A percentile compares a stretch with the other conserved stretches of the same genome.
Conservation (phyloP, 2,113 vertebrate genomes). For the Tachysurus fulvidraco region DNA sequence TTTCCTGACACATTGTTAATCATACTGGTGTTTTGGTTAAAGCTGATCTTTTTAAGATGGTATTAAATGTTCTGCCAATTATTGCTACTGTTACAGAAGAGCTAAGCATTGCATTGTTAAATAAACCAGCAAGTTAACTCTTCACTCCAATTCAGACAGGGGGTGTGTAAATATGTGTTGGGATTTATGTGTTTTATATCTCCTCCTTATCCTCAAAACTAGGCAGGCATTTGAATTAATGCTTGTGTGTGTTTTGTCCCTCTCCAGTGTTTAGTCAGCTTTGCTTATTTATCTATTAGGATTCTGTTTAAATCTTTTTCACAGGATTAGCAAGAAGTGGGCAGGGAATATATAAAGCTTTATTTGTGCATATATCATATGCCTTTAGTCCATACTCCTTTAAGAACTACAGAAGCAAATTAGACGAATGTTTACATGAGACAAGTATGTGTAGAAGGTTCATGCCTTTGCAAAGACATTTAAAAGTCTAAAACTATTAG, state of each 20-base stretch:
- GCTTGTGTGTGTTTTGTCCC: background rate
- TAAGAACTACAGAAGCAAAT: constrained; percentile 19
- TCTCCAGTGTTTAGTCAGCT: background rate
- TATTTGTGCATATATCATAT: constrained; percentile 20
- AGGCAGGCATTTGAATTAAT: background rate
- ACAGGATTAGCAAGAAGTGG: background rate
- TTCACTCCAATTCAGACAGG: background rate
- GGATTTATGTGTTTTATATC: background rate
- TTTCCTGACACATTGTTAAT: background rate
- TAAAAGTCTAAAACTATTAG: constrained; percentile 22
- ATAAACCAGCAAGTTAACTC: background rate
- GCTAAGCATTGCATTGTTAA: background rate
- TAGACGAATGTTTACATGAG: constrained; percentile 48
- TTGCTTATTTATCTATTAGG: background rate
- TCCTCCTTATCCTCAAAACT: background rate
- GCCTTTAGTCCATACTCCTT: constrained; percentile 32
- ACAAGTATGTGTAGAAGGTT: constrained; percentile 5
- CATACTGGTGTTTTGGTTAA: background rate
- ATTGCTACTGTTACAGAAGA: background rate
- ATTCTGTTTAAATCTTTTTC: background rate
- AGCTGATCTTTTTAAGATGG: background rate
- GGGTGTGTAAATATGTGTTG: background rate
- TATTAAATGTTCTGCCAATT: background rate
- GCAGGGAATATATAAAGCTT: background rate
- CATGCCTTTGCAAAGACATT: constrained; percentile 16